These are phyloP conservation scores for Drosophila auraria DNA, from an alignment of 1,140 invertebrate genomes.

Conservation along the genomic window DNA sequence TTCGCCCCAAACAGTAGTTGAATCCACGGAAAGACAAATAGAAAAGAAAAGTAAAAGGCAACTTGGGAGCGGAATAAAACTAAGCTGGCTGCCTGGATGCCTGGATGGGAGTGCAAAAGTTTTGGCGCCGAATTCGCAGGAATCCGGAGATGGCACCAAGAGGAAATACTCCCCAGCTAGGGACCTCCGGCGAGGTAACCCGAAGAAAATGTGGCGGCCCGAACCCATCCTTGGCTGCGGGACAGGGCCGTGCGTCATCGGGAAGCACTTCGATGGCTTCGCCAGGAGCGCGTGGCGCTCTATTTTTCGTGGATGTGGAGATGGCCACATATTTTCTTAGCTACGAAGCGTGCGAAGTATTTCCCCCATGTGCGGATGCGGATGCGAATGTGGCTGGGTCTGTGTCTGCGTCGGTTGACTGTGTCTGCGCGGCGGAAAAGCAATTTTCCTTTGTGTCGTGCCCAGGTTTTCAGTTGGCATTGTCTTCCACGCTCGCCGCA, in stretches of 20 bases:
- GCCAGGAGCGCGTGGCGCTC: conserved; percentile 50
- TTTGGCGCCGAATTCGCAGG: conserved; percentile 36
- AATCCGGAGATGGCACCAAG: conserved; percentile 51
- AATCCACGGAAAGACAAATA: conserved; percentile 73
- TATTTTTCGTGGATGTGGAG: conserved; percentile 12
- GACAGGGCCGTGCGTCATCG: conserved; percentile 61
- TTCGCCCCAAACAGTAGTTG: conserved; percentile 26
- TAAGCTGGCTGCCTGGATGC: conserved; percentile 49
- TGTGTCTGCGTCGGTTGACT: conserved; percentile 13
- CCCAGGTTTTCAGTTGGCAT: conserved; percentile 73
- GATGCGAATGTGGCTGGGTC: conserved; percentile 6
- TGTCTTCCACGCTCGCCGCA: conserved; percentile 65
- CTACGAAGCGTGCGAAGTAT: conserved; percentile 77
- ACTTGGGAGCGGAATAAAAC: conserved; percentile 66
- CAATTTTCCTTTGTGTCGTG: conserved; percentile 83
- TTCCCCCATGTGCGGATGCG: conserved; percentile 36
- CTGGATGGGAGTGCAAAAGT: conserved; percentile 45
- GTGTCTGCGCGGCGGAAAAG: conserved; percentile 74
- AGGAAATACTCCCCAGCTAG: conserved; percentile 13
- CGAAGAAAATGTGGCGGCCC: conserved; percentile 6
- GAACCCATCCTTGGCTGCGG: conserved; percentile 8
- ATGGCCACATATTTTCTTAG: conserved; percentile 72
- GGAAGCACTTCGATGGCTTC: conserved; percentile 67
- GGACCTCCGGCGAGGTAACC: neutral
- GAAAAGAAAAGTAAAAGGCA: conserved; percentile 70